Evolutionary conservation across 1,140 invertebrate species (phyloP), one percentile per base, ranked within the genome.

Genomic region (Bombus fervidus): DNA sequence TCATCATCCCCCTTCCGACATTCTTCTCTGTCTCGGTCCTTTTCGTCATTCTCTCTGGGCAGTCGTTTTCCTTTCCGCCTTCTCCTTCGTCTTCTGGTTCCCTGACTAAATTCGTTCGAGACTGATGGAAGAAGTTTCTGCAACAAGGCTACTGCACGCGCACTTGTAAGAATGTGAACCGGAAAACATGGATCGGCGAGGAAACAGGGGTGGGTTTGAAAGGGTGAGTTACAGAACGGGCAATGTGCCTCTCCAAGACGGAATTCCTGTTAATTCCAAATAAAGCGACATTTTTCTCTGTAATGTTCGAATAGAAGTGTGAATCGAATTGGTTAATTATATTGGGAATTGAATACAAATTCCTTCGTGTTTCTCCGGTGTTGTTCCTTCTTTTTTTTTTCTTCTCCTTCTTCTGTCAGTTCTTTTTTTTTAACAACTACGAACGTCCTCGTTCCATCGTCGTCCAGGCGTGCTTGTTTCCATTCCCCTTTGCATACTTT

Each of bases 201-300:
- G 28, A 43, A 25, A 18, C 47, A 53, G 47, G 6, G 6, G 31
- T 12, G 9, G 57, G 4, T 28, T 10, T 22, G 28, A 53, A 62
- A 28, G 59, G 28, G 6, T 53, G 18, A 53, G 18, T 22, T 53
- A 53, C 47, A 8, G 47, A 53, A 53, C 18, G 47, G 47, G 47
- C 47, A 8, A 22, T 53, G 18, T 22, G 6, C 6, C 18, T 53
- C 18, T 62, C 12, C 28, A 31, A 41, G 66, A 72, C 75, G 66
- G 82, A 79, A 84, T 84, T 84, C 82, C 82, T 79, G 71, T 84
- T 84, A 84, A 84, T 79, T 79, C 75, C 31, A 84, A 84, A 84
- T 84, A 84, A 79, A 79, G 82, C 82, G 82, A 84, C 82, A 84
- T 62, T 79, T 62, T 72, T 53, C 66, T 34, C 22, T n/a, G 82